phyloP scores from a whole-genome alignment of 2,113 vertebrate species.

The Microtus montanus region DNA sequence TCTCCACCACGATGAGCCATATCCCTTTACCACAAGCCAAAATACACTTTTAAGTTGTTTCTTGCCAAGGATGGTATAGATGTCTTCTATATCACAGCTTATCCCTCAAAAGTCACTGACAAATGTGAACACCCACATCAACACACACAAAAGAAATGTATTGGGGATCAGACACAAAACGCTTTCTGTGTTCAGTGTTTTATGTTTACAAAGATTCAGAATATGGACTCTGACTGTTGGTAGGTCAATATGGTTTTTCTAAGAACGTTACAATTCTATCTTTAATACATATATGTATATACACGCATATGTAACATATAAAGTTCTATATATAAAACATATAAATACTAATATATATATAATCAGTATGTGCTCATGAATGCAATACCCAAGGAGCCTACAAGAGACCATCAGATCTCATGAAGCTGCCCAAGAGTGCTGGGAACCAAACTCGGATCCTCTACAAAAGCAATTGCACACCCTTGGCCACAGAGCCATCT shows the following conservation, averaged over 20 bases:
- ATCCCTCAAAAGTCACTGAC: not conserved
- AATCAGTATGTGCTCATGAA: not conserved
- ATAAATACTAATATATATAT: not conserved
- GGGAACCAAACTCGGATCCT: not conserved
- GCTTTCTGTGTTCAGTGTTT: not conserved
- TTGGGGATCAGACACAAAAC: not conserved
- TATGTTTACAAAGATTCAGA: conserved; percentile 7
- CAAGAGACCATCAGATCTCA: not conserved
- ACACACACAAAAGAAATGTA: not conserved
- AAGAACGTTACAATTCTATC: not conserved
- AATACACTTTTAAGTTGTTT: not conserved
- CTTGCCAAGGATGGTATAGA: not conserved
- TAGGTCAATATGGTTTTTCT: not conserved
- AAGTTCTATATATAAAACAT: too few relatives aligned
- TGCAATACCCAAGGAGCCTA: not conserved
- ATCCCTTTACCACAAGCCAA: not conserved
- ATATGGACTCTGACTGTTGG: not conserved
- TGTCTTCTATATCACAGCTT: not conserved
- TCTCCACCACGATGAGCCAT: not conserved
- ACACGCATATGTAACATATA: not conserved
- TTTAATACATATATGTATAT: not conserved
- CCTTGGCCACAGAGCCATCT: not conserved
- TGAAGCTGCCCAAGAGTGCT: not conserved
- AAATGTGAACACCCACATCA: not conserved
- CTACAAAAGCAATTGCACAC: not conserved